Conservation (phyloP, 2,888 invertebrate genomes). For the Hemithea aestivaria region DNA sequence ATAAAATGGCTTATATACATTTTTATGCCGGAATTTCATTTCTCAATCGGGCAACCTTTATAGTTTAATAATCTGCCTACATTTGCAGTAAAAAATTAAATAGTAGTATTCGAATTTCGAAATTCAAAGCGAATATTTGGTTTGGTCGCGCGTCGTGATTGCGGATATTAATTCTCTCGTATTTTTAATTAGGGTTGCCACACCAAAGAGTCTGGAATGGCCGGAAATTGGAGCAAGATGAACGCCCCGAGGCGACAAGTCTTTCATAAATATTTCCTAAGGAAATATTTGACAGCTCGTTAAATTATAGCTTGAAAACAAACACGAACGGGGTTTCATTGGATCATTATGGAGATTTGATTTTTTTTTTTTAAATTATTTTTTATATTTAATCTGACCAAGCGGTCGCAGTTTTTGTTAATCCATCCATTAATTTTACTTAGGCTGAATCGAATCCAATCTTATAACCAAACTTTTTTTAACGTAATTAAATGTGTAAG, state of each 20-base stretch:
- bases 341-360: neutral
- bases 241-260: conserved; percentile 23
- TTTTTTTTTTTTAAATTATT: too few relatives aligned
- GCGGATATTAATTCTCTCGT: conserved; percentile 37
- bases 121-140: too few relatives aligned
- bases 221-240: conserved; percentile 44
- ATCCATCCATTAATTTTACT: too few relatives aligned
- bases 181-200: conserved; percentile 39
- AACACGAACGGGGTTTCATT: neutral
- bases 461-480: too few relatives aligned
- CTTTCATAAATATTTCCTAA: conserved; percentile 10
- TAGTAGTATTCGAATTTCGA: too few relatives aligned
- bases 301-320: conserved; percentile 5
- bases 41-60: too few relatives aligned
- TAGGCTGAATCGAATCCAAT: too few relatives aligned
- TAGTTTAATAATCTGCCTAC: neutral
- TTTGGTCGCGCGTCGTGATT: neutral
- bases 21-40: too few relatives aligned
- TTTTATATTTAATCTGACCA: too few relatives aligned
- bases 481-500: too few relatives aligned
- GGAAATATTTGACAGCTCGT: conserved; percentile 7
- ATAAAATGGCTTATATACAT: too few relatives aligned
- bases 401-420: too few relatives aligned
- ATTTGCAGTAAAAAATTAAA: neutral
- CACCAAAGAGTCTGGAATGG: conserved; percentile 27